These are phyloP conservation scores for Ichneumon xanthorius DNA, from an alignment of 2,888 invertebrate species.

Conservation along the genomic window DNA sequence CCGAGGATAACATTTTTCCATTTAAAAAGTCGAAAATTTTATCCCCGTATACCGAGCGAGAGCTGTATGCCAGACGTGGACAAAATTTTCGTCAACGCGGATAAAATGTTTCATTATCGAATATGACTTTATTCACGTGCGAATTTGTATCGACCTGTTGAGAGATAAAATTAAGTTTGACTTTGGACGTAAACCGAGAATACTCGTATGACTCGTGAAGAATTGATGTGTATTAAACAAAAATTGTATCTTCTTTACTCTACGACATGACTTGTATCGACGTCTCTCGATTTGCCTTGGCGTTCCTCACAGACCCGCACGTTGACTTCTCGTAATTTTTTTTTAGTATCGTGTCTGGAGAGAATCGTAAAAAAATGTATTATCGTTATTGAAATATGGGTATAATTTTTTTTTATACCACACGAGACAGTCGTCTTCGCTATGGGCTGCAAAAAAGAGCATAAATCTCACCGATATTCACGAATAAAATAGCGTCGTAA, in stretches of 20 bases:
- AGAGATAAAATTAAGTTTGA: too few species aligned
- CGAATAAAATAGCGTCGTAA: background rate
- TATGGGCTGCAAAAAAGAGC: background rate
- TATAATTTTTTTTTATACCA: background rate
- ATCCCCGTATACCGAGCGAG: too few species aligned
- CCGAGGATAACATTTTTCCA: too few species aligned
- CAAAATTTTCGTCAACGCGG: background rate
- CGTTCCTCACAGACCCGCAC: background rate
- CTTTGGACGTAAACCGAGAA: background rate
- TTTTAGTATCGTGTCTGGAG: background rate
- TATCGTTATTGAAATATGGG: background rate
- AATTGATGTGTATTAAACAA: background rate
- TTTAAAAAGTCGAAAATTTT: background rate
- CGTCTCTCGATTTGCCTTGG: background rate
- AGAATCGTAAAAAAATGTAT: conserved; percentile 25
- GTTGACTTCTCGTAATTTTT: conserved; percentile 11
- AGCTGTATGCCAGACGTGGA: background rate
- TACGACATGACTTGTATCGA: background rate
- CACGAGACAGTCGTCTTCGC: background rate
- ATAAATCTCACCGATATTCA: background rate
- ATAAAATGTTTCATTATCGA: too few species aligned
- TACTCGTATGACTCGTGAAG: background rate
- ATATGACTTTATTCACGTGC: background rate
- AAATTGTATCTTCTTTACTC: background rate
- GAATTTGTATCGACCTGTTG: background rate